Conservation (phyloP, 2,797 vertebrate genomes). For the Rhinichthys osculus region DNA sequence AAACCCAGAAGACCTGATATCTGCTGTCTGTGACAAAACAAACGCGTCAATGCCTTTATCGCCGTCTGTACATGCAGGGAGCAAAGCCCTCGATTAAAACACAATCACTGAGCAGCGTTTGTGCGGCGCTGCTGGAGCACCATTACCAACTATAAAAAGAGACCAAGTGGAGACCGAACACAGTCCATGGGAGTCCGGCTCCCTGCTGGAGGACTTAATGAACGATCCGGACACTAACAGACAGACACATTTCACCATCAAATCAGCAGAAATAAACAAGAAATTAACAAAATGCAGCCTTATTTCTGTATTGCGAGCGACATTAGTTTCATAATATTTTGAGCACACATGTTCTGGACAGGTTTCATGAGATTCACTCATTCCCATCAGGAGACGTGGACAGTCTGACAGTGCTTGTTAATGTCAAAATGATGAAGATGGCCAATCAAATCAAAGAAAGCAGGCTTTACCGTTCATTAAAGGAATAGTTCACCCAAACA, state of each 20-base stretch:
- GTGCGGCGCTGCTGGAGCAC: background rate
- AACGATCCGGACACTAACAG: background rate
- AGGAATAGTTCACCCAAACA: background rate
- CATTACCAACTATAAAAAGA: background rate
- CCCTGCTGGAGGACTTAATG: background rate
- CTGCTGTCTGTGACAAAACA: slow-evolving; percentile 58
- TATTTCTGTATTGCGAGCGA: background rate
- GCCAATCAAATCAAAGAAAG: background rate
- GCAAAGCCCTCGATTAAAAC: slow-evolving; percentile 8
- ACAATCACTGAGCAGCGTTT: background rate
- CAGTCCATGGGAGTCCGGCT: background rate
- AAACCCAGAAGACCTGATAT: slow-evolving; percentile 60
- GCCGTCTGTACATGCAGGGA: background rate
- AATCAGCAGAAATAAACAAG: background rate
- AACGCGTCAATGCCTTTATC: slow-evolving; percentile 61
- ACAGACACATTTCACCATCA: background rate
- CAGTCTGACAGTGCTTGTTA: background rate
- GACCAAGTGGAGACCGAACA: background rate
- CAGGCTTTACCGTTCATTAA: background rate
- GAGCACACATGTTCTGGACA: background rate
- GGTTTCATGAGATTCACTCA: background rate
- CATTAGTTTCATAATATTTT: background rate
- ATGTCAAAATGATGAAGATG: background rate
- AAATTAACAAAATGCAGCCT: background rate
- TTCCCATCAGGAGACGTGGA: background rate